A percentile compares a stretch with the other conserved stretches of the same genome.
Conservation (phyloP, 2,113 vertebrate species). For the Stigmatopora argus region DNA sequence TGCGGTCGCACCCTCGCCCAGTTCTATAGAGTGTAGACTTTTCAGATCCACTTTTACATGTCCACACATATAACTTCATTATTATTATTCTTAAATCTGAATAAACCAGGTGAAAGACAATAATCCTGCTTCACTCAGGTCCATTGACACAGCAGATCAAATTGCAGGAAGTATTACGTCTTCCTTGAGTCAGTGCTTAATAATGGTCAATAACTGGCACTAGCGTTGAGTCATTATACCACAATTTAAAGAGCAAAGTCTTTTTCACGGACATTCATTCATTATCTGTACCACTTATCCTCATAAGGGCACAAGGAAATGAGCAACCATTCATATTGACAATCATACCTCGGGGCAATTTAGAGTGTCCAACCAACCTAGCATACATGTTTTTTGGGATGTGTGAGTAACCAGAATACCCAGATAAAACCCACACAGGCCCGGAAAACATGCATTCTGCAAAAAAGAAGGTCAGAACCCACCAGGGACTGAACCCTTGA, state of each 20-base stretch:
- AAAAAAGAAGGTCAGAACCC: no score
- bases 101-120: neutral
- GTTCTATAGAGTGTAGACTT: neutral
- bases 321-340: no score
- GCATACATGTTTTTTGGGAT: no score
- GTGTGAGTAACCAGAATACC: no score
- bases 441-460: no score
- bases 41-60: neutral
- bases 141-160: neutral
- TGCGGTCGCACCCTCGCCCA: no score
- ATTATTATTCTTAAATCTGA: neutral
- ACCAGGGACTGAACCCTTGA: no score
- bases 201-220: conserved; percentile 33
- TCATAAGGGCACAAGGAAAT: no score
- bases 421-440: no score
- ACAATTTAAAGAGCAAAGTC: conserved; percentile 6
- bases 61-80: neutral
- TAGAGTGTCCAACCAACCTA: no score
- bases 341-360: no score
- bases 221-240: conserved; percentile 4
- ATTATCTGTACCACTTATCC: no score
- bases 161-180: neutral
- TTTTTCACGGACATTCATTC: neutral
- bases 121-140: neutral
- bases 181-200: conserved; percentile 25